Percentiles rank a stretch among this genome's conserved stretches.
Conservation (phyloP, 2,888 invertebrate species). For the Macrostomum cliftonense region DNA sequence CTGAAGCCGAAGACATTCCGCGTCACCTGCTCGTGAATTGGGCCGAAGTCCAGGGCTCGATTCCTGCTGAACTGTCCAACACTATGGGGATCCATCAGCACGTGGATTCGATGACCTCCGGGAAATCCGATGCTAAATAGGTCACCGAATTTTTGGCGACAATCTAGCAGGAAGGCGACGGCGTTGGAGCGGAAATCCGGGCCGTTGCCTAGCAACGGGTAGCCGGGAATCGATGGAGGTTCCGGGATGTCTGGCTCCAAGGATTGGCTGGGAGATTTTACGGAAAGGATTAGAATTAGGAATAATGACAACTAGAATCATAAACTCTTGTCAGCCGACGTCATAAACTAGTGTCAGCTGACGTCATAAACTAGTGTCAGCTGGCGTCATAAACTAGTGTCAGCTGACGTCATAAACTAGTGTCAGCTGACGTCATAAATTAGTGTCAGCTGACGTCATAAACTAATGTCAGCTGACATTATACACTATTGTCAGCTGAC, state of each 20-base stretch:
- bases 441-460: no score
- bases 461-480: no score
- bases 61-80: conserved; percentile 21
- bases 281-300: no score
- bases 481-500: no score
- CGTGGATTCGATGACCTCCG: conserved; percentile 27
- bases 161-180: conserved; percentile 28
- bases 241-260: conserved; percentile 14
- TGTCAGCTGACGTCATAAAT: no score
- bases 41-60: conserved; percentile 34
- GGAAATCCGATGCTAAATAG: conserved; percentile 34
- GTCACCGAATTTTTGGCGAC: conserved; percentile 24
- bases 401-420: no score
- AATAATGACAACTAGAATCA: no score
- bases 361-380: no score
- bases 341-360: no score
- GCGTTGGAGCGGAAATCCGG: conserved; percentile 27
- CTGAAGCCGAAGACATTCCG: conserved; percentile 34
- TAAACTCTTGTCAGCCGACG: no score
- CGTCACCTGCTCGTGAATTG: conserved; percentile 35
- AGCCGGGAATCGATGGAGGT: conserved; percentile 26
- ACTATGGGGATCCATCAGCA: conserved; percentile 31
- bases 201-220: conserved; percentile 30
- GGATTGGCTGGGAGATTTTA: no score
- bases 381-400: no score